phyloP scores from a whole-genome alignment of 2,113 vertebrate genomes.

The Equus quagga region DNA sequence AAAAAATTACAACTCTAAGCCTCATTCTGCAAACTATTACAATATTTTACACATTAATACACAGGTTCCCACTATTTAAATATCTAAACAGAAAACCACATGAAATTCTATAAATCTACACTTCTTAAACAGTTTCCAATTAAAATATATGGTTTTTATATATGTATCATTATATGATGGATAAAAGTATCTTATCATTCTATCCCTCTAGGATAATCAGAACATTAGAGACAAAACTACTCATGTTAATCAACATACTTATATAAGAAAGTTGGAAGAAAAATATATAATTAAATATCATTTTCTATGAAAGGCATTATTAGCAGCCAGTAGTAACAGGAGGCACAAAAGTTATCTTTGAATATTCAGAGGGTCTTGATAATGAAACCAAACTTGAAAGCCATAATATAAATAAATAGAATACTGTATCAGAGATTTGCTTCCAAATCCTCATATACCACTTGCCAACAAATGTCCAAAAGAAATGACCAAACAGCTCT shows the following conservation, averaged over 20 bases:
- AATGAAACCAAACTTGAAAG: constrained; percentile 60
- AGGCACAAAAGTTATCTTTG: constrained; percentile 27
- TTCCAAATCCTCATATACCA: constrained; percentile 46
- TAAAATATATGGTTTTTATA: constrained; percentile 49
- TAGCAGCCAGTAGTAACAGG: neutral
- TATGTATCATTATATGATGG: neutral
- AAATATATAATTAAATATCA: constrained; percentile 35
- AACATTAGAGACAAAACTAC: constrained; percentile 44
- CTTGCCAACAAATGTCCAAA: constrained; percentile 60
- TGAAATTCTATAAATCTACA: constrained; percentile 15
- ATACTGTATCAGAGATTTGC: constrained; percentile 43
- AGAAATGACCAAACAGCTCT: constrained; percentile 39
- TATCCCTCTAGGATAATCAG: neutral
- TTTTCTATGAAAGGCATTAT: constrained; percentile 44
- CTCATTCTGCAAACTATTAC: constrained; percentile 61
- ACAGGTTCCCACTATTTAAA: constrained; percentile 31
- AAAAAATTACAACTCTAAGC: constrained; percentile 53
- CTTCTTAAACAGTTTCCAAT: constrained; percentile 46
- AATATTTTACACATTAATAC: constrained; percentile 47
- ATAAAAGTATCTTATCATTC: constrained; percentile 29
- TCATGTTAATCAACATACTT: constrained; percentile 38
- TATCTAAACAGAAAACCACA: constrained; percentile 48
- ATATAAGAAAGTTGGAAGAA: constrained; percentile 24
- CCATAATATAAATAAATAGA: constrained; percentile 59
- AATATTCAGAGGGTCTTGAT: constrained; percentile 53